Percentiles rank a stretch among this genome's conserved stretches.
phyloP scores from a whole-genome alignment of 2,113 vertebrate genomes.

The Blennius ocellaris region DNA sequence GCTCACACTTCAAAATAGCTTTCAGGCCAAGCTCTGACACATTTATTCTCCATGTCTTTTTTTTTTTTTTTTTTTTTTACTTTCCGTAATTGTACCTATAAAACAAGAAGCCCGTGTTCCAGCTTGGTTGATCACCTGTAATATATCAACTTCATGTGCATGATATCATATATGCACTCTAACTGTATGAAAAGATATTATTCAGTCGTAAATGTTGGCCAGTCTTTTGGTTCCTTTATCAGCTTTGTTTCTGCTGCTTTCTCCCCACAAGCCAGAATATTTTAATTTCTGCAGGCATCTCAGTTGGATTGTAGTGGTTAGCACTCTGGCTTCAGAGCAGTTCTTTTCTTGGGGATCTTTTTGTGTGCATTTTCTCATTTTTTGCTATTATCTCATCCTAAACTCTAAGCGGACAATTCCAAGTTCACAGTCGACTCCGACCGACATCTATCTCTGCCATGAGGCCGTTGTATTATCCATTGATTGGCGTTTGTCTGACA shows the following conservation, averaged over 20 bases:
- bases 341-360: too few relatives aligned
- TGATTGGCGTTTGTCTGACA: conserved; percentile 75
- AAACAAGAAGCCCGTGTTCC: conserved; percentile 9
- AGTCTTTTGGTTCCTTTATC: too few relatives aligned
- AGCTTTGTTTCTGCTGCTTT: too few relatives aligned
- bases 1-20: conserved; percentile 37
- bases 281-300: too few relatives aligned
- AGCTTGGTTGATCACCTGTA: conserved; percentile 29
- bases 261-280: too few relatives aligned
- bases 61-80: conserved; percentile 8
- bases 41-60: conserved; percentile 16
- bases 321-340: too few relatives aligned
- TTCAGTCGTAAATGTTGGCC: background rate
- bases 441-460: conserved; percentile 61
- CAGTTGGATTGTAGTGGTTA: too few relatives aligned
- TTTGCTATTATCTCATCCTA: too few relatives aligned
- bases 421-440: conserved; percentile 44
- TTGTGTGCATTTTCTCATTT: too few relatives aligned
- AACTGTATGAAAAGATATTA: conserved; percentile 8
- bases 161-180: background rate
- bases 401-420: too few relatives aligned
- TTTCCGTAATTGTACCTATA: conserved; percentile 34
- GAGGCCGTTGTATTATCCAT: conserved; percentile 45
- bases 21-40: conserved; percentile 24
- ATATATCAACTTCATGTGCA: conserved; percentile 17